Evolutionary conservation across 2,113 vertebrate species (phyloP), one percentile per base, ranked within the genome.

Genomic region (Laterallus jamaicensis): DNA sequence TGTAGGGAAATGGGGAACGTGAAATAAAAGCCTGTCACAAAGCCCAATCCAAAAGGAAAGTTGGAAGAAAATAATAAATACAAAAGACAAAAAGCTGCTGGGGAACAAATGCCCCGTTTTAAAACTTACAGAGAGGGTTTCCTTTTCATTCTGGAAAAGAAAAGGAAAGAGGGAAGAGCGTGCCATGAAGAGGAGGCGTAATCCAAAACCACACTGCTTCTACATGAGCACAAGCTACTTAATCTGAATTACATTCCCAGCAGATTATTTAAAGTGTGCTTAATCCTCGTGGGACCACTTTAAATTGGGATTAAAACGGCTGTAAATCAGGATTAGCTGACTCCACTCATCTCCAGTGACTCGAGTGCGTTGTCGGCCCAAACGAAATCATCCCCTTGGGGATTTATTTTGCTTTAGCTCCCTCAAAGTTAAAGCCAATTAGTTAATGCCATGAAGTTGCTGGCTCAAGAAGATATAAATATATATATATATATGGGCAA

Each of bases 341-440:
- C 78, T 68, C 62, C 44, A 12, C 60, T 68, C 44, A 3, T 52
- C 9, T 2, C 6, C 59, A 3, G 7, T 0, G 68, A 25, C 77
- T 6, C 44, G 17, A 47, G 44, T 9, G 44, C 17, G 44, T 44
- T 18, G 44, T 44, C 44, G 17, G 44, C 44, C 44, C 44, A 4
- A 47, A 47, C 17, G 18, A 47, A 60, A 67, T 12, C 86, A 68
- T 59, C 37, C 69, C 10, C 32, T 12, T 20, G 37, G 54, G 54
- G 78, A 75, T 89, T 89, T 82, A 59, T 75, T 59, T 82, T 44
- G 44, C 86, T 74, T 58, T 82, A 82, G 44, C 25, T 67, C 77
- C 68, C 35, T 42, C 68, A 29, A 44, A 52, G 60, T 74, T 42
- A 40, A 74, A 81, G 77, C 86, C 86, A 81, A 82, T 88, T 88